Evolutionary conservation across 1,140 invertebrate species (phyloP).

Genomic region (Chironomus striatipennis): DNA sequence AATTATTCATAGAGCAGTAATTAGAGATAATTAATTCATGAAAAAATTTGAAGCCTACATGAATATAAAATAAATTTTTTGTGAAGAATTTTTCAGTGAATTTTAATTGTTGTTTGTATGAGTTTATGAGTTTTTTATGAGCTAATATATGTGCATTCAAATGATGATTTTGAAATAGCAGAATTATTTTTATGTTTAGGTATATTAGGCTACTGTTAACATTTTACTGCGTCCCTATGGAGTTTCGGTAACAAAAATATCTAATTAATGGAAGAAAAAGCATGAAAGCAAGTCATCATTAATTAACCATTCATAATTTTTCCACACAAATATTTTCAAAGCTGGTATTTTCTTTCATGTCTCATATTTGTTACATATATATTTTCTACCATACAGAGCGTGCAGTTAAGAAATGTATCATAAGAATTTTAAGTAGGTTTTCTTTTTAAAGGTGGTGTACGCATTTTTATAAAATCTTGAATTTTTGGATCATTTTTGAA

Average conservation of each 20-base stretch:
- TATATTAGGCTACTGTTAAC: too few species aligned
- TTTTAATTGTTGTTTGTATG: constrained; percentile 14
- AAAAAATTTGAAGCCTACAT: neutral
- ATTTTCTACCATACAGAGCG: too few species aligned
- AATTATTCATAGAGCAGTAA: constrained; percentile 9
- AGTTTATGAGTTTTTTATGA: neutral
- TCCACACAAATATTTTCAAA: neutral
- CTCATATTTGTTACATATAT: neutral
- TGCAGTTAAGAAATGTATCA: too few species aligned
- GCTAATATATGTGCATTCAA: neutral
- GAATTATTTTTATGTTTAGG: neutral
- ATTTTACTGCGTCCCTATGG: neutral
- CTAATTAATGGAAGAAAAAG: neutral
- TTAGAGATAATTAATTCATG: constrained; percentile 14
- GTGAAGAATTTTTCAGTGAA: neutral
- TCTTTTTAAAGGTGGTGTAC: neutral
- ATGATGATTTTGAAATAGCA: neutral
- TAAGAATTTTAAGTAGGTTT: neutral
- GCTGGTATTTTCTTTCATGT: neutral
- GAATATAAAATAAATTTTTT: neutral
- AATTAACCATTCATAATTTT: constrained; percentile 20
- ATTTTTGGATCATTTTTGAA: too few species aligned
- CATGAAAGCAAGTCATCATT: neutral
- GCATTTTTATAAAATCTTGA: neutral
- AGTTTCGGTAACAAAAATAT: neutral